Conservation (phyloP, 2,888 invertebrate species). For the Sesia apiformis region DNA sequence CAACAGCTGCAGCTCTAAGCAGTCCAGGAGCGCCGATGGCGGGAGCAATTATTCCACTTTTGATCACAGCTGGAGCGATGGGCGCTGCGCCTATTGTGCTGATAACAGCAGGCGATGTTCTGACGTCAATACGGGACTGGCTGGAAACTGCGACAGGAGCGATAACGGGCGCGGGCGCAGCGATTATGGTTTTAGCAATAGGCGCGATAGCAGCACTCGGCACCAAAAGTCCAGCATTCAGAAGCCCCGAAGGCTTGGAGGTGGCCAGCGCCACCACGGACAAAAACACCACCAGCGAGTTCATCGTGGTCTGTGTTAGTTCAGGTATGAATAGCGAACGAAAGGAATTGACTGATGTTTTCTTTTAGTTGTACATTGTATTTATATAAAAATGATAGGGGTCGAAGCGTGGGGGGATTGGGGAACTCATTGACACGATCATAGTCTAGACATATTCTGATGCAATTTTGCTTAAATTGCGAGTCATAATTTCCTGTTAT, state of each 20-base stretch:
- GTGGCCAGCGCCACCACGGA: slow-evolving; percentile 37
- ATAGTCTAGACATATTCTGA: too few species aligned
- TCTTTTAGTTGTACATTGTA: neutral
- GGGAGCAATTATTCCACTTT: slow-evolving; percentile 1
- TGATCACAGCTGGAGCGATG: slow-evolving; percentile 2
- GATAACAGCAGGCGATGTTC: slow-evolving; percentile 21
- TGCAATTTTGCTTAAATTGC: too few species aligned
- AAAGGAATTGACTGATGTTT: neutral
- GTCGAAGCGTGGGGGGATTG: neutral
- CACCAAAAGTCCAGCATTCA: neutral
- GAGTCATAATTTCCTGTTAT: too few species aligned
- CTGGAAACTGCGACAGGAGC: slow-evolving; percentile 32
- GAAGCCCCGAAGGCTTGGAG: slow-evolving; percentile 4
- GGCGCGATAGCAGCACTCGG: slow-evolving; percentile 10
- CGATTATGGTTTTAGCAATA: neutral
- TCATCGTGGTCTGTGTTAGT: slow-evolving; percentile 25
- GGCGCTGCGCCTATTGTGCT: slow-evolving; percentile 16
- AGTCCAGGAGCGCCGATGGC: slow-evolving; percentile 13
- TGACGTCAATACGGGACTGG: slow-evolving; percentile 27
- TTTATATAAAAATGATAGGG: neutral
- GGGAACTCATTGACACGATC: neutral
- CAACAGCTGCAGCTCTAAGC: neutral
- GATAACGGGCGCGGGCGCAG: slow-evolving; percentile 18
- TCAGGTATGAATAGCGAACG: slow-evolving; percentile 4
- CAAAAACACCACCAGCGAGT: slow-evolving; percentile 49